These are phyloP conservation scores for Omphaloscelis lunosa DNA, from an alignment of 2,888 invertebrate species.

Conservation along the genomic window DNA sequence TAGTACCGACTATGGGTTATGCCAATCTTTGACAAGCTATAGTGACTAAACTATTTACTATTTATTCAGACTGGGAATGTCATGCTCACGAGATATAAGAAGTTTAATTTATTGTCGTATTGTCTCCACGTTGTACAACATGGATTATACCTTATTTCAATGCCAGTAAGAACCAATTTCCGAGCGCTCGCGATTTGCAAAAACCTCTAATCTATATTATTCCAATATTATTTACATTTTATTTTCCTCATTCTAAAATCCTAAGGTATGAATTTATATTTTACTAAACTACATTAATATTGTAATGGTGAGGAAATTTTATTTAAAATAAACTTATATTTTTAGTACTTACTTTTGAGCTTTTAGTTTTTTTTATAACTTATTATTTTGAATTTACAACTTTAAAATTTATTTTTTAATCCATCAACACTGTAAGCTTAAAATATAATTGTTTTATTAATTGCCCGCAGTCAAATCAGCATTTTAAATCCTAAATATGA, in stretches of 20 bases:
- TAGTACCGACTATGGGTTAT: too few species aligned
- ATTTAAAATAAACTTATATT: slow-evolving; percentile 49
- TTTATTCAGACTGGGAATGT: too few species aligned
- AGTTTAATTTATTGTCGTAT: too few species aligned
- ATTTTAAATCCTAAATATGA: too few species aligned
- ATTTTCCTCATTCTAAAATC: slow-evolving; percentile 24
- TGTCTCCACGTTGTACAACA: not conserved
- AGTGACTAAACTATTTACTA: too few species aligned
- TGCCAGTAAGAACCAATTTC: not conserved
- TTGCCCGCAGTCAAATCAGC: too few species aligned
- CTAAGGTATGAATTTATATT: slow-evolving; percentile 31
- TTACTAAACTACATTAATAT: slow-evolving; percentile 12
- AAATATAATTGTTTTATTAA: not conserved
- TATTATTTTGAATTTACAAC: not conserved
- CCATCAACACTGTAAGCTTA: not conserved
- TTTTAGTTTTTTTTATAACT: not conserved
- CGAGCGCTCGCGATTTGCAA: slow-evolving; percentile 20
- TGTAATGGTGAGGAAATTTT: slow-evolving; percentile 19
- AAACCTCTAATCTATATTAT: slow-evolving; percentile 13
- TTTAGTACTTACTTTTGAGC: slow-evolving; percentile 29
- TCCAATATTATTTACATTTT: slow-evolving; percentile 19
- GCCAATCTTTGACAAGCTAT: too few species aligned
- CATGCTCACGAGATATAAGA: too few species aligned
- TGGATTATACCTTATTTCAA: not conserved
- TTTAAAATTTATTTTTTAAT: too few species aligned